Evolutionary conservation across 2,113 vertebrate genomes (phyloP).

Genomic region (Cnemophilus loriae): DNA sequence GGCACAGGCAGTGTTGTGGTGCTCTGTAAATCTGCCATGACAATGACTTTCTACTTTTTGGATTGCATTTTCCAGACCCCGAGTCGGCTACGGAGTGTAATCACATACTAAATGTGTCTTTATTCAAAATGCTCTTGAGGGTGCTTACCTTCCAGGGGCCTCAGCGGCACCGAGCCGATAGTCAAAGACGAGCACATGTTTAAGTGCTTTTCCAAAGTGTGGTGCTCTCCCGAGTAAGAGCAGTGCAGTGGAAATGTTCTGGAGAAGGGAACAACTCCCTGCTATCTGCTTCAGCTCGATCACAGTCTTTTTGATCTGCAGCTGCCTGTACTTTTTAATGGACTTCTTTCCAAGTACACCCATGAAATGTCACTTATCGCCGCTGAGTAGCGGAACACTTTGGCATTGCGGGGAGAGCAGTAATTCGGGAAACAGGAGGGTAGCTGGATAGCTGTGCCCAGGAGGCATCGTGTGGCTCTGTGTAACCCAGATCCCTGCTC

Average conservation of each 20-base stretch:
- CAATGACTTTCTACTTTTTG: neutral
- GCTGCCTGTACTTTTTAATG: neutral
- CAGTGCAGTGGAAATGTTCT: neutral
- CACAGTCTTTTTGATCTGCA: neutral
- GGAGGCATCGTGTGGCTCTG: fast-evolving
- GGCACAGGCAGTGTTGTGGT: neutral
- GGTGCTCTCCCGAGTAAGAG: neutral
- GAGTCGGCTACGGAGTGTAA: neutral
- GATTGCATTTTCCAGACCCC: neutral
- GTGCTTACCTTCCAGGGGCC: neutral
- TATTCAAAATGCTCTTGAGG: neutral
- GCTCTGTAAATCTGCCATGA: neutral
- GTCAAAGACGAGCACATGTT: fast-evolving
- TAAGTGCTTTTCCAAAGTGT: neutral
- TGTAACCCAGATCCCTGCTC: neutral
- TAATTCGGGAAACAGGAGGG: neutral
- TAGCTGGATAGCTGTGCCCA: neutral
- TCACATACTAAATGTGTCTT: neutral
- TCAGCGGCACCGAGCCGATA: fast-evolving
- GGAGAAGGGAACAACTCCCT: neutral
- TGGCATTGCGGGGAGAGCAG: fast-evolving
- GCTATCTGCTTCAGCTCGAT: neutral
- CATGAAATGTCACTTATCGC: neutral
- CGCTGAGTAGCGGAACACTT: fast-evolving
- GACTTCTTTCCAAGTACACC: neutral